Conservation (phyloP, 2,113 vertebrate species). For the Hirundichthys speculiger region DNA sequence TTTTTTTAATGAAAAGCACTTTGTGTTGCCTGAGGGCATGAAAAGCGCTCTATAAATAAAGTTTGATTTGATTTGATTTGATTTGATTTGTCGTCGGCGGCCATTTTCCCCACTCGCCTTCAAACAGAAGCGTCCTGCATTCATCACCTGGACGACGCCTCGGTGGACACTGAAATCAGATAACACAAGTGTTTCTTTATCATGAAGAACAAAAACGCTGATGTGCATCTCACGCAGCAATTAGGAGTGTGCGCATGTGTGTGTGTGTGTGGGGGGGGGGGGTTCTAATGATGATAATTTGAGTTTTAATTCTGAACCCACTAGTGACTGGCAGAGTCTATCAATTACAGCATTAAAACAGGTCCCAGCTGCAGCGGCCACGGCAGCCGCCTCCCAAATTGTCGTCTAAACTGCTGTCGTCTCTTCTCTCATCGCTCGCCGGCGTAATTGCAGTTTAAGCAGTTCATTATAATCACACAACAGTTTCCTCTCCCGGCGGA, state of each 20-base stretch:
- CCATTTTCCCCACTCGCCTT: too few relatives aligned
- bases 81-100: too few relatives aligned
- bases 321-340: slow-evolving; percentile 90
- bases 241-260: too few relatives aligned
- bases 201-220: slow-evolving; percentile 77
- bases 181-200: slow-evolving; percentile 75
- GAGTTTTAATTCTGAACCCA: slow-evolving; percentile 91
- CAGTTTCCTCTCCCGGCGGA: slow-evolving; percentile 51
- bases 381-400: slow-evolving; percentile 87
- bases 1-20: too few relatives aligned
- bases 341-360: slow-evolving; percentile 90
- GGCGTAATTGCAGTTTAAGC: slow-evolving; percentile 84
- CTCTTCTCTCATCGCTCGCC: slow-evolving; percentile 85
- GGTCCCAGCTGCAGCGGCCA: slow-evolving; percentile 87
- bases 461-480: slow-evolving; percentile 81
- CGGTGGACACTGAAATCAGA: slow-evolving; percentile 54
- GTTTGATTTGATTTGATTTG: too few relatives aligned
- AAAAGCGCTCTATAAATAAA: too few relatives aligned
- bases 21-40: too few relatives aligned
- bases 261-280: too few relatives aligned
- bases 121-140: slow-evolving; percentile 13
- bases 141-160: slow-evolving; percentile 26
- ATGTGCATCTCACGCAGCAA: slow-evolving; percentile 77
- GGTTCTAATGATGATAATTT: slow-evolving; percentile 86
- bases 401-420: slow-evolving; percentile 87